Evolutionary conservation across 1,140 invertebrate species (phyloP).

Genomic region (Bombus consobrinus): DNA sequence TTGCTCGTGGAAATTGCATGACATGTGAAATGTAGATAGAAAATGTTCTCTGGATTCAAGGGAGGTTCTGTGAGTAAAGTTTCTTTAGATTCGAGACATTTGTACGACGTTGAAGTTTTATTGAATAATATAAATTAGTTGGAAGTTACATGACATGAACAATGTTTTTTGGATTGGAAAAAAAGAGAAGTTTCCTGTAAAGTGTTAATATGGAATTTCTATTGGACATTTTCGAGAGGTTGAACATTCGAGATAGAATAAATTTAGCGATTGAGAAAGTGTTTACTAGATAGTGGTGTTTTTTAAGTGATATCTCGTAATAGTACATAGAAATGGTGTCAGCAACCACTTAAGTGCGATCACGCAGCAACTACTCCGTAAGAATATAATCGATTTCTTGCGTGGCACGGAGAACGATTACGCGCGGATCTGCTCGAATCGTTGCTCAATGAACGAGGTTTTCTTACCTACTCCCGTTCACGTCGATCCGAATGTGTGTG

Average conservation of each 20-base stretch:
- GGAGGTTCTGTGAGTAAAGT: too few relatives aligned
- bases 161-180: too few relatives aligned
- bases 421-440: not conserved
- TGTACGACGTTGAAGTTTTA: too few relatives aligned
- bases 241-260: not conserved
- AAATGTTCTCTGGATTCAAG: not conserved
- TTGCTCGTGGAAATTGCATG: not conserved
- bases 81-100: too few relatives aligned
- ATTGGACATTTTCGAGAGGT: not conserved
- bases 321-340: slow-evolving; percentile 20
- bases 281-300: not conserved
- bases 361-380: slow-evolving; percentile 36
- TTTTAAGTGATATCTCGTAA: not conserved
- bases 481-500: not conserved
- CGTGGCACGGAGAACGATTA: slow-evolving; percentile 21
- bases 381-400: slow-evolving; percentile 47
- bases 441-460: slow-evolving; percentile 40
- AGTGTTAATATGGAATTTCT: not conserved
- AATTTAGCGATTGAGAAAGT: not conserved
- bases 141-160: too few relatives aligned
- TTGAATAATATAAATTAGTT: too few relatives aligned
- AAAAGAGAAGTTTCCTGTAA: not conserved
- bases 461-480: slow-evolving; percentile 11
- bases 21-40: not conserved
- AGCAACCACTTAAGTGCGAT: slow-evolving; percentile 25